Evolutionary conservation across 2,113 vertebrate species (phyloP).

Genomic region (Archocentrus centrarchus): DNA sequence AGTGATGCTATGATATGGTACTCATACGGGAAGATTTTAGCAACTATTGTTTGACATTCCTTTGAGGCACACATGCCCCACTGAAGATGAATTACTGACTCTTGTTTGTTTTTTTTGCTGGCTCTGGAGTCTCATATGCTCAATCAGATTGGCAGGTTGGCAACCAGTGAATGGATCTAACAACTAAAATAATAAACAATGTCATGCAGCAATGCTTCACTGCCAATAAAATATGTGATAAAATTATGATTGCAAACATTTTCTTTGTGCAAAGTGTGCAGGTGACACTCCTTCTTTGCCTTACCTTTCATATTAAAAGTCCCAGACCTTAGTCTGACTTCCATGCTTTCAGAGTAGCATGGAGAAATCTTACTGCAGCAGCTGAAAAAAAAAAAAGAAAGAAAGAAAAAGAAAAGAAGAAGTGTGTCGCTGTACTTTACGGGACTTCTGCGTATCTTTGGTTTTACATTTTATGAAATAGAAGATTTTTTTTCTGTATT

Average conservation of each 20-base stretch:
- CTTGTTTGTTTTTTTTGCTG: too few relatives aligned
- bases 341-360: rapidly evolving
- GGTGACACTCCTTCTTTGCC: rapidly evolving
- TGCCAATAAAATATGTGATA: too few relatives aligned
- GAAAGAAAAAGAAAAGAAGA: too few relatives aligned
- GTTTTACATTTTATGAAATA: too few relatives aligned
- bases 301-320: neutral
- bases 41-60: too few relatives aligned
- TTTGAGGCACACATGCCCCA: too few relatives aligned
- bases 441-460: too few relatives aligned
- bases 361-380: neutral
- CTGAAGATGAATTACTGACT: neutral
- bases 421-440: too few relatives aligned
- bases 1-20: too few relatives aligned
- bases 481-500: neutral
- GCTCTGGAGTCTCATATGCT: neutral
- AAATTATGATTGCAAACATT: neutral
- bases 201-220: neutral
- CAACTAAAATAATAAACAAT: neutral
- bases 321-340: neutral
- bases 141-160: neutral
- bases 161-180: neutral
- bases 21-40: too few relatives aligned
- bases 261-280: neutral
- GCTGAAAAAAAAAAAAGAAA: too few relatives aligned